Conservation (phyloP, 2,888 invertebrate species). For the Sturmia bella region DNA sequence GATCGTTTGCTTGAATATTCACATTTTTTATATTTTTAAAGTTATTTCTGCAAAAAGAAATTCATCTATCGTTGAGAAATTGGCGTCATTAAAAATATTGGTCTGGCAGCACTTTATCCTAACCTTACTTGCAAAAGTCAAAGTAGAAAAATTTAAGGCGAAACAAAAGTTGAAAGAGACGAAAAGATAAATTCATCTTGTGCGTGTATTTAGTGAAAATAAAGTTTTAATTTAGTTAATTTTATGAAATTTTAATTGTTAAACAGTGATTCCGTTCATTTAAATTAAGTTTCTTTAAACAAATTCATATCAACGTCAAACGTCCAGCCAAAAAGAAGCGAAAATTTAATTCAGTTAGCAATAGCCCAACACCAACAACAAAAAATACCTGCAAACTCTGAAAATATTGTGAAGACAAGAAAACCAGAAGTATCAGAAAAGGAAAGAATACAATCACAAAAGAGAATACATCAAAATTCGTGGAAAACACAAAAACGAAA, state of each 20-base stretch:
- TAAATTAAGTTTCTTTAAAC: slow-evolving; percentile 70
- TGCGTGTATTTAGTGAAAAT: slow-evolving; percentile 70
- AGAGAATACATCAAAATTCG: slow-evolving; percentile 67
- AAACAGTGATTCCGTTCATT: slow-evolving; percentile 72
- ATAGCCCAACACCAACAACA: slow-evolving; percentile 68
- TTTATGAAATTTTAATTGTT: slow-evolving; percentile 60
- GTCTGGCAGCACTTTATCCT: slow-evolving; percentile 45
- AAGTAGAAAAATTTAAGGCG: slow-evolving; percentile 66
- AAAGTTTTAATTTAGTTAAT: slow-evolving; percentile 67
- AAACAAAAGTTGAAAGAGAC: slow-evolving; percentile 67
- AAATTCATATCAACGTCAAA: slow-evolving; percentile 72
- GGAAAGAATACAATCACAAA: slow-evolving; percentile 59
- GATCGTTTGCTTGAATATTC: no score
- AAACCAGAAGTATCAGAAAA: slow-evolving; percentile 62
- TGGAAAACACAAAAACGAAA: slow-evolving; percentile 69
- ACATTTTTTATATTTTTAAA: no score
- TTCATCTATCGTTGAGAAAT: neutral
- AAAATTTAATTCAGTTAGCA: slow-evolving; percentile 59
- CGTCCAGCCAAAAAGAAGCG: slow-evolving; percentile 70
- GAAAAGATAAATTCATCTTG: slow-evolving; percentile 62
- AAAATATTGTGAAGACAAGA: slow-evolving; percentile 62
- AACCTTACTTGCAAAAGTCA: slow-evolving; percentile 65
- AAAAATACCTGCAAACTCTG: slow-evolving; percentile 71
- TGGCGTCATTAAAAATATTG: neutral
- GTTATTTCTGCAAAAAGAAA: neutral